These are phyloP conservation scores for Lophotis ruficrista DNA, from an alignment of 2,113 vertebrate species.

Conservation along the genomic window DNA sequence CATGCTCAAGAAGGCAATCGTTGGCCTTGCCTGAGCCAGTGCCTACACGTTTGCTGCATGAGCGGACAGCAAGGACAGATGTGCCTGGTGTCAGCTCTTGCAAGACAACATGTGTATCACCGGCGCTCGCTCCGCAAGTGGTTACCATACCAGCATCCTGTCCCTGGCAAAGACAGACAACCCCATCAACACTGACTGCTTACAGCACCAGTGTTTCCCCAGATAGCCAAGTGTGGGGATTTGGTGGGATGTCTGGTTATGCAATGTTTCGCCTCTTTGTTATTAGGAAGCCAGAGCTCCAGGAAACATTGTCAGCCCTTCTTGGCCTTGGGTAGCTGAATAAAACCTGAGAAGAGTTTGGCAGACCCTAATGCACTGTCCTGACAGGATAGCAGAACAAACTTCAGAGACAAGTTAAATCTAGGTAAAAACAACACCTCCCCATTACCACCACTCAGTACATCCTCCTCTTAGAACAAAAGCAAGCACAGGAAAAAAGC, in stretches of 20 bases:
- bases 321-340: not conserved
- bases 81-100: fast-evolving
- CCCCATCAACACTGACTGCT: not conserved
- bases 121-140: fast-evolving
- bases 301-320: not conserved
- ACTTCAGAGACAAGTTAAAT: not conserved
- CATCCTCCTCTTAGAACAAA: not conserved
- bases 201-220: not conserved
- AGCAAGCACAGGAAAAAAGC: not conserved
- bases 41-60: fast-evolving
- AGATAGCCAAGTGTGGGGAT: not conserved
- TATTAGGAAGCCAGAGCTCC: not conserved
- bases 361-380: not conserved
- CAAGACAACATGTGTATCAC: fast-evolving
- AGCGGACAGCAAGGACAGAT: not conserved
- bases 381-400: not conserved
- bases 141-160: not conserved
- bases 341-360: not conserved
- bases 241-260: not conserved
- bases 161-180: not conserved
- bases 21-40: fast-evolving
- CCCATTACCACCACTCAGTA: not conserved
- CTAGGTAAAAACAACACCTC: not conserved
- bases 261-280: fast-evolving
- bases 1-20: fast-evolving